These are phyloP conservation scores for Arrhopalites spinosus DNA, from an alignment of 2,888 invertebrate genomes.

Conservation along the genomic window DNA sequence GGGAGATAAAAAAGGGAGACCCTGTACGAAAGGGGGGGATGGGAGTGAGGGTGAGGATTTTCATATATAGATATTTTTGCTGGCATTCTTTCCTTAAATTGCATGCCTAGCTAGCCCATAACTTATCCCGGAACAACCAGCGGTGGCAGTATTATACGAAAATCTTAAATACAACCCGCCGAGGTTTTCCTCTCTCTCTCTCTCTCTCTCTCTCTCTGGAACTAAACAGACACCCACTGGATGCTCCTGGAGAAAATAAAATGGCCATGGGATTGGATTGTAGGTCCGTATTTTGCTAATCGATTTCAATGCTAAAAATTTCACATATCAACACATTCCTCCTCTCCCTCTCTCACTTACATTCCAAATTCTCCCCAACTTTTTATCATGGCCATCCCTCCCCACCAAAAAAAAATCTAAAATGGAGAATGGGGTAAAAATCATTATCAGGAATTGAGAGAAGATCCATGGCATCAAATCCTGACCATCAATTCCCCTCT, in stretches of 20 bases:
- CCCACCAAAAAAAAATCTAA: too few species aligned
- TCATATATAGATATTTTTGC: slow-evolving; percentile 54
- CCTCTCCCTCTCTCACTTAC: background rate
- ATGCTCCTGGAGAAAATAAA: too few species aligned
- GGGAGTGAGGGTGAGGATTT: slow-evolving; percentile 46
- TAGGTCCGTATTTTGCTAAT: slow-evolving; percentile 5
- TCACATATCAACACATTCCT: slow-evolving; percentile 33
- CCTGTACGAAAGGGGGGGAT: too few species aligned
- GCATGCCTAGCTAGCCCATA: slow-evolving; percentile 57
- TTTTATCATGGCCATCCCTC: too few species aligned
- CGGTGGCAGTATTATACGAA: slow-evolving; percentile 56
- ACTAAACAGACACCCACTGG: slow-evolving; percentile 9
- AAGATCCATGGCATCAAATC: slow-evolving; percentile 2
- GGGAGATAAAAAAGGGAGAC: too few species aligned
- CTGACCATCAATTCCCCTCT: slow-evolving; percentile 4
- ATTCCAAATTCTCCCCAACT: too few species aligned
- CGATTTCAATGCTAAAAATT: slow-evolving; percentile 35
- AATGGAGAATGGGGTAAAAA: too few species aligned
- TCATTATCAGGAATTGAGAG: too few species aligned
- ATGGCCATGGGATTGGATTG: too few species aligned
- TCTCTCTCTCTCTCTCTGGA: background rate
- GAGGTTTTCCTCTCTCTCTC: slow-evolving; percentile 47
- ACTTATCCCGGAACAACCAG: slow-evolving; percentile 54
- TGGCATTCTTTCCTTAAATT: slow-evolving; percentile 57
- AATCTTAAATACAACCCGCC: slow-evolving; percentile 56